Percentiles rank a stretch among this genome's conserved stretches.
Evolutionary conservation across 2,888 invertebrate species (phyloP).

Genomic region (Argyresthia goedartella): DNA sequence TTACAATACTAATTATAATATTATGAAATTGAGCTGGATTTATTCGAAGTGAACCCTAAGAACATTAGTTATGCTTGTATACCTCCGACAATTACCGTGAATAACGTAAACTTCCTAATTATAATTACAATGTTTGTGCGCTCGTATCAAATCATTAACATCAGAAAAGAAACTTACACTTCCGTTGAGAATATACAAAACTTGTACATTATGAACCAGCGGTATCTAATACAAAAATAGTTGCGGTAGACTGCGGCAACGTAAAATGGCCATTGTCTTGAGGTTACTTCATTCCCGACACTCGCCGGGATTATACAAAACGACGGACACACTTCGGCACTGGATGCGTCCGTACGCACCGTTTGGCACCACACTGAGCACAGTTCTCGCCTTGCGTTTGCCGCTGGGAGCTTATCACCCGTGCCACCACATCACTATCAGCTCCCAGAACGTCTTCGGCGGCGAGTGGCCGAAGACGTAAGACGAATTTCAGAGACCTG

Average conservation of each 20-base stretch:
- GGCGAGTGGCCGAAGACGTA: slow-evolving; percentile 78
- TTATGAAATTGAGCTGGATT: slow-evolving; percentile 67
- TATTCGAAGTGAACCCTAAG: slow-evolving; percentile 60
- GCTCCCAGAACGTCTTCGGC: slow-evolving; percentile 75
- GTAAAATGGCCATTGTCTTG: slow-evolving; percentile 37
- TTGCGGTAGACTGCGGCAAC: slow-evolving; percentile 47
- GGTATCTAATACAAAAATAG: slow-evolving; percentile 58
- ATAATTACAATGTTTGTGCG: slow-evolving; percentile 64
- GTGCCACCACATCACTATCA: slow-evolving; percentile 70
- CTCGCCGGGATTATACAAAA: slow-evolving; percentile 37
- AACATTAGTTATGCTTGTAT: slow-evolving; percentile 27
- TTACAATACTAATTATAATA: slow-evolving; percentile 44
- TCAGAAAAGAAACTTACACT: slow-evolving; percentile 33
- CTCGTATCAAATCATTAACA: slow-evolving; percentile 53
- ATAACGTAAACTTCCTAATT: slow-evolving; percentile 36
- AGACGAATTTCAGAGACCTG: slow-evolving; percentile 77
- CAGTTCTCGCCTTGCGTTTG: slow-evolving; percentile 56
- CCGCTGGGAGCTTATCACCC: slow-evolving; percentile 63
- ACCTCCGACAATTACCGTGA: slow-evolving; percentile 26
- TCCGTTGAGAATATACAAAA: slow-evolving; percentile 34
- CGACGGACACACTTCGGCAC: slow-evolving; percentile 53
- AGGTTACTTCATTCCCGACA: slow-evolving; percentile 15
- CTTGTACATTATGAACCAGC: slow-evolving; percentile 40
- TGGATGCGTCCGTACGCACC: slow-evolving; percentile 51
- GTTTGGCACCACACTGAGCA: slow-evolving; percentile 56